Conservation (phyloP, 2,113 vertebrate genomes). For the Lota lota region DNA sequence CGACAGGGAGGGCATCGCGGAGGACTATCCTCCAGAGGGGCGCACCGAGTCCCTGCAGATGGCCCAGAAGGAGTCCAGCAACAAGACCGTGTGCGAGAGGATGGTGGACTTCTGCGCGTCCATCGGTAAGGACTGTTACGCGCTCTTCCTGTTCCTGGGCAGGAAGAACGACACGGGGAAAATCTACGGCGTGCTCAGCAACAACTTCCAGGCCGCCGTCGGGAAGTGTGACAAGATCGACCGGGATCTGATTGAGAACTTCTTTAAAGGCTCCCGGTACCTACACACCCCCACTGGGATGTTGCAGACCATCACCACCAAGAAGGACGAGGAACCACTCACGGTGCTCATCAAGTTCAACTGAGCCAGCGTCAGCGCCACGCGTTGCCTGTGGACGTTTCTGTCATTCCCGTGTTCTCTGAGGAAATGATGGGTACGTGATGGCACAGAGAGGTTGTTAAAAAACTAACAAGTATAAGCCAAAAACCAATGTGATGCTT, state of each 20-base stretch:
- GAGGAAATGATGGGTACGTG: no score
- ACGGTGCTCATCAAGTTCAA: constrained; percentile 73
- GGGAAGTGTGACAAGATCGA: constrained; percentile 63
- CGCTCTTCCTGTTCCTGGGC: constrained; percentile 74
- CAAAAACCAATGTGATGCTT: no score
- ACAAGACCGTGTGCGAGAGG: constrained; percentile 54
- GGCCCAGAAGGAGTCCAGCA: constrained; percentile 50
- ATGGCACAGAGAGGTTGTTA: no score
- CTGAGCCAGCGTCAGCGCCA: constrained; percentile 31
- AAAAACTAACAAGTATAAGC: no score
- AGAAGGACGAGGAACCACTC: constrained; percentile 46
- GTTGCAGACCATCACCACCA: constrained; percentile 62
- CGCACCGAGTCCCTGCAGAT: constrained; percentile 50
- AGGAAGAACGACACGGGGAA: constrained; percentile 53
- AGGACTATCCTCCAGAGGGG: background rate
- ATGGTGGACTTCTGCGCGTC: constrained; percentile 72
- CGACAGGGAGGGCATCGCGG: constrained; percentile 12
- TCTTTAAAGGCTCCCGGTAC: constrained; percentile 66
- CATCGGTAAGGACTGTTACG: constrained; percentile 73
- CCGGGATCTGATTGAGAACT: constrained; percentile 63
- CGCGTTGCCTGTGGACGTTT: no score
- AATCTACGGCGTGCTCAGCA: constrained; percentile 73
- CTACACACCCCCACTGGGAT: constrained; percentile 64
- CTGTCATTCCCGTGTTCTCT: no score
- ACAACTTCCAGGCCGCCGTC: constrained; percentile 66